Evolutionary conservation across 2,113 vertebrate genomes (phyloP), one percentile per base, ranked within the genome.

Genomic region (Syrmaticus mikado): DNA sequence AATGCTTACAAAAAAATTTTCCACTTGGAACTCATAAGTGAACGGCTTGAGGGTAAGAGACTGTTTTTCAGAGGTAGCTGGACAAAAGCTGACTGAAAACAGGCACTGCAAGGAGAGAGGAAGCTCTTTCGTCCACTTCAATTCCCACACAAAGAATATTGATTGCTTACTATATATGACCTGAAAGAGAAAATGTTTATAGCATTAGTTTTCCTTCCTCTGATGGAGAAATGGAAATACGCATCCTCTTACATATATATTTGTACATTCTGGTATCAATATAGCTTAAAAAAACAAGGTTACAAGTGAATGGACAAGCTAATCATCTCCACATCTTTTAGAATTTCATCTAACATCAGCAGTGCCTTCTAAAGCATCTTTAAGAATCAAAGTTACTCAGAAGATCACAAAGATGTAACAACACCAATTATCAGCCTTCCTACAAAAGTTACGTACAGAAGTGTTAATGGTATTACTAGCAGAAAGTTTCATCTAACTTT

Each of bases 91-190:
- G 73, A 99, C 96, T 32, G 98, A 99, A 97, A 99, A 99, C 65
- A 95, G 97, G 90, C 98, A 98, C 90, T 97, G 97, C 88, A 99
- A 98, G 73, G 98, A 97, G 15, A 98, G 90, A 45, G 98, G 98
- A 30, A 98, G 98, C 80, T 98, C 98, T 40, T 93, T 97, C 28
- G 95, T 97, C 99, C 99, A 99, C 93, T 95, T 98, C 94, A 99
- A 84, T 97, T 99, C 99, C 99, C 99, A 99, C 88, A 99, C 92
- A 82, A 98, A 99, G 98, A 98, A 99, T 94, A 98, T 96, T 4
- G 97, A 97, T 98, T 99, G 99, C 96, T 98, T 98, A 95, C 98
- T 99, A 98, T 98, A 97, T 91, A 99, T 89, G 7, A 96, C 93
- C 99, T 99, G 95, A 55, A 94, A 88, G 71, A 91, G 34, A 96